These are phyloP conservation scores for Gobio occitaniae DNA, from an alignment of 2,797 vertebrate genomes.

Conservation along the genomic window DNA sequence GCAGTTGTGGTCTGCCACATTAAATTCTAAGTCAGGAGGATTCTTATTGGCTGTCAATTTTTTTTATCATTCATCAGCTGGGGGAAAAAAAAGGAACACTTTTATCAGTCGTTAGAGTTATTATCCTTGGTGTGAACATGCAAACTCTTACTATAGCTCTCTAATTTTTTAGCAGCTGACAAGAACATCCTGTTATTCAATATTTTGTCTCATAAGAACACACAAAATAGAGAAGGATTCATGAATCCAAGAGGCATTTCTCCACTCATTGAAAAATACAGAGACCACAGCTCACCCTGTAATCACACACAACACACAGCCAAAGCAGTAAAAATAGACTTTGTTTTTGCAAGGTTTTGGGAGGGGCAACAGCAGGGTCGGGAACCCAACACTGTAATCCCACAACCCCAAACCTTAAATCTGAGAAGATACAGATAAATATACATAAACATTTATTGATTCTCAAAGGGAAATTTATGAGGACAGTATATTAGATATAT, in stretches of 20 bases:
- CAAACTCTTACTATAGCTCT: not conserved
- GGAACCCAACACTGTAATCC: conserved; percentile 38
- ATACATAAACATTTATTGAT: conserved; percentile 1
- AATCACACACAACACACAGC: conserved; percentile 32
- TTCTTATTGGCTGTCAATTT: not conserved
- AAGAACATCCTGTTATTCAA: conserved; percentile 8
- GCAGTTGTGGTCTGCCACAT: not conserved
- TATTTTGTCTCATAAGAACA: not conserved
- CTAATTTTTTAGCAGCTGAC: not conserved
- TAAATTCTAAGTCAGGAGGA: not conserved
- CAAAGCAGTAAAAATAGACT: conserved; percentile 43
- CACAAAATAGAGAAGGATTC: not conserved
- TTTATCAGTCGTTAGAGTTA: not conserved
- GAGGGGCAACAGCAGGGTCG: conserved; percentile 15
- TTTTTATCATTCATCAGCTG: not conserved
- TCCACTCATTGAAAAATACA: conserved; percentile 36
- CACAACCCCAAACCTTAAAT: conserved; percentile 30
- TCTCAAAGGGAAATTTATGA: not conserved
- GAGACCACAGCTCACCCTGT: conserved; percentile 39
- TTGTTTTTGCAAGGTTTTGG: conserved; percentile 39
- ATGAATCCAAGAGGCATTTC: conserved; percentile 1
- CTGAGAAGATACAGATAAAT: not conserved
- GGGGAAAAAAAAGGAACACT: no score
- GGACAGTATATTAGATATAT: not conserved
- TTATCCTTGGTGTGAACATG: not conserved